phyloP scores from a whole-genome alignment of 2,888 invertebrate genomes.

The Tineola bisselliella region DNA sequence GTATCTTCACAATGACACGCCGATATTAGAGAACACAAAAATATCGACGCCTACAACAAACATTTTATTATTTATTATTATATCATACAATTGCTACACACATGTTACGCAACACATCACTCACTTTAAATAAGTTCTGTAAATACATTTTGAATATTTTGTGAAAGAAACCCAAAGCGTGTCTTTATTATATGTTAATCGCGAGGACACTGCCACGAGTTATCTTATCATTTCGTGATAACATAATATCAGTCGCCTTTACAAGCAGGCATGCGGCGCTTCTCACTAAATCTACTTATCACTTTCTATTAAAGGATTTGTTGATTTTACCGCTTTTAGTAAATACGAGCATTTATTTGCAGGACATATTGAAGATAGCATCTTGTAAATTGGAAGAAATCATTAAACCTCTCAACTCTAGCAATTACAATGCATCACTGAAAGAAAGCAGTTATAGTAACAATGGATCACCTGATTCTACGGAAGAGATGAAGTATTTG shows the following conservation, averaged over 20 bases:
- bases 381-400: conserved; percentile 68
- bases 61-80: conserved; percentile 19
- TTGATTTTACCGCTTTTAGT: neutral
- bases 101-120: conserved; percentile 23
- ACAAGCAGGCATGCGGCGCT: neutral
- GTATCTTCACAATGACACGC: conserved; percentile 28
- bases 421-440: conserved; percentile 36
- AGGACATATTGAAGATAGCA: conserved; percentile 70
- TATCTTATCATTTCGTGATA: conserved; percentile 9
- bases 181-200: conserved; percentile 9
- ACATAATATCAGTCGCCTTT: neutral
- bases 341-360: conserved; percentile 31
- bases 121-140: conserved; percentile 39
- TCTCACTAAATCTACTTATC: neutral
- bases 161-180: neutral
- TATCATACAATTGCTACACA: neutral
- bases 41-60: conserved; percentile 62
- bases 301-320: conserved; percentile 6
- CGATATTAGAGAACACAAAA: conserved; percentile 47
- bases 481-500: conserved; percentile 63
- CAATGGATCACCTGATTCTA: conserved; percentile 55
- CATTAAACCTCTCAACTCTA: conserved; percentile 55
- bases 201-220: conserved; percentile 2
- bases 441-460: conserved; percentile 39
- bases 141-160: conserved; percentile 36